phyloP scores from a whole-genome alignment of 2,797 vertebrate species.

The Silurus lanzhouensis region DNA sequence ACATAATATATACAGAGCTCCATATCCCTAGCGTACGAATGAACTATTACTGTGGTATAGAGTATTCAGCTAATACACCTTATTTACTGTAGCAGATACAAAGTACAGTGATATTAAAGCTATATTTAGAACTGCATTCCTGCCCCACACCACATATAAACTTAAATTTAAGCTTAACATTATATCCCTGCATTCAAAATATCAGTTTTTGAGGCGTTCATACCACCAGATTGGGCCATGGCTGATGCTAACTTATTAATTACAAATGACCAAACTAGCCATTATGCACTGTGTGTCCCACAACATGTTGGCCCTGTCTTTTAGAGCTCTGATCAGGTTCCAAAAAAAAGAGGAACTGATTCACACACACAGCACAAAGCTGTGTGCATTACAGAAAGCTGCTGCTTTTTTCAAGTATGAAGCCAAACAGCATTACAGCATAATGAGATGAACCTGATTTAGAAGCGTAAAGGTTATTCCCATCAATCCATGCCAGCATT shows the following conservation, averaged over 20 bases:
- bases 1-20: neutral
- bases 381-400: conserved; percentile 16
- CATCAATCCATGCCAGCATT: conserved; percentile 57
- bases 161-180: neutral
- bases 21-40: neutral
- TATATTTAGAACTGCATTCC: conserved; percentile 17
- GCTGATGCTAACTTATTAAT: conserved; percentile 2
- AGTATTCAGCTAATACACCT: neutral
- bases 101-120: neutral
- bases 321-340: neutral
- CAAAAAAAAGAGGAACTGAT: neutral
- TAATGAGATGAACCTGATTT: conserved; percentile 56
- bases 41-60: neutral
- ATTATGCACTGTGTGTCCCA: neutral
- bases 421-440: conserved; percentile 43
- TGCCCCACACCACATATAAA: neutral
- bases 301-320: conserved; percentile 4
- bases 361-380: neutral
- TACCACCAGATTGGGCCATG: neutral
- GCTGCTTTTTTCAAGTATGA: conserved; percentile 36
- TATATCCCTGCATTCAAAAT: neutral
- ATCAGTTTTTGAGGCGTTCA: neutral
- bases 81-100: conserved; percentile 12
- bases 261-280: conserved; percentile 9
- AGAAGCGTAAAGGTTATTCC: conserved; percentile 58